Evolutionary conservation across 2,888 invertebrate genomes (phyloP), one percentile per base, ranked within the genome.

Genomic region (Diadromus collaris): DNA sequence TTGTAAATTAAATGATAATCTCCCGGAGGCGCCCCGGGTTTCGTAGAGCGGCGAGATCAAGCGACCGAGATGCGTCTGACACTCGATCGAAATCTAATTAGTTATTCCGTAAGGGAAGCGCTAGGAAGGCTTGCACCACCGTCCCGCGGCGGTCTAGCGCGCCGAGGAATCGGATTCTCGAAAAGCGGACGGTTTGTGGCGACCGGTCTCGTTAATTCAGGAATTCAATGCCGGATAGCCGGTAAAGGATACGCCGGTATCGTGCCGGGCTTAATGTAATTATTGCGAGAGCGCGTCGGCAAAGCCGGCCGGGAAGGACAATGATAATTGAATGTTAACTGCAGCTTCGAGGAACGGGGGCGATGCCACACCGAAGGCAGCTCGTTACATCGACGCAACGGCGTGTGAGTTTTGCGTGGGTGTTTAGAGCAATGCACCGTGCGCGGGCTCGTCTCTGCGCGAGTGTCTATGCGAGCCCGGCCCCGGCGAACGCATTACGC

Each of bases 281-380:
- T 87, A 87, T 86, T 85, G 83, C 83, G 83, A 83, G 84, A 86
- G 85, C 84, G 29, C 60, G 41, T 71, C 58, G 61, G 58, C 48
- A 74, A 74, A 76, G 56, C 46, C 65, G 27, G 13, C 24, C 21
- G 41, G 83, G 67, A 70, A 65, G 61, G 73, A 84, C 86, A 85
- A 86, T 86, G 87, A 86, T 86, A 87, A 87, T 86, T 87, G 86
- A 86, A 87, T 84, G 84, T 83, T 82, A 79, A 80, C 78, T 81
- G 41, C 61, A 67, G 51, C 58, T 51, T 54, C 61, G 51, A 16
- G 38, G 7, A 10, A 13, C 19, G 19, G n/a, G n/a, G 21, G 19
- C 19, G 21, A 48, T 16, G 38, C 38, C 38, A 41, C 38, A 41
- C 16, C 38, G 38, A 13, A 41, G 38, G 13, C 16, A 16, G 13